Evolutionary conservation across 37 sponge, comb jelly and placozoan genomes (phyloP).

Genomic region (Beroe ovata): DNA sequence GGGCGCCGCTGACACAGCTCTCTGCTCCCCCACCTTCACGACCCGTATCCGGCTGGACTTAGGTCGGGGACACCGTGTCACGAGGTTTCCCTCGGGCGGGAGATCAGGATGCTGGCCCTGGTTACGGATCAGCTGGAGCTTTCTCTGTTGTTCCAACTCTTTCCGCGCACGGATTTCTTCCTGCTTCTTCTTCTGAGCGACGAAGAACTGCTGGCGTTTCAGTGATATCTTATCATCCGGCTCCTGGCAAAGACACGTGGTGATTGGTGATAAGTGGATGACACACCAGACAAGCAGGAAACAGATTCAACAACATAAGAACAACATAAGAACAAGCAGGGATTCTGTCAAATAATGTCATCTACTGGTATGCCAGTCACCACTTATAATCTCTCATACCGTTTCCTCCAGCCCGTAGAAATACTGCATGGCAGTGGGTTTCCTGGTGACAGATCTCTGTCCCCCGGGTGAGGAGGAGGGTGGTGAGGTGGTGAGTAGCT

Average conservation of each 20-base stretch:
- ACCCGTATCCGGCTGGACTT: constrained; percentile 36
- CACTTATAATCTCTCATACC: no score
- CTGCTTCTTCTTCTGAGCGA: constrained; percentile 63
- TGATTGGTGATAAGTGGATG: no score
- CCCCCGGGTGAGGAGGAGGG: background rate
- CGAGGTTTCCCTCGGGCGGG: constrained; percentile 54
- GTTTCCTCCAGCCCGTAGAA: constrained; percentile 42
- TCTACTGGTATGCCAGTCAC: no score
- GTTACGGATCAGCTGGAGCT: background rate
- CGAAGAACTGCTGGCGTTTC: constrained; percentile 51
- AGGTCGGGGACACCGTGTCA: constrained; percentile 50
- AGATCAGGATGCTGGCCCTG: background rate
- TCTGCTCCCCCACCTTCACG: background rate
- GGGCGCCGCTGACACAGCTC: background rate
- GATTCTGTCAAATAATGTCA: no score
- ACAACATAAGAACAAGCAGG: no score
- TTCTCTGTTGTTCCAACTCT: constrained; percentile 41
- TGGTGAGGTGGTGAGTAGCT: constrained; percentile 5
- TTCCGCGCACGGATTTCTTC: background rate
- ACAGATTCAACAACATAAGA: no score
- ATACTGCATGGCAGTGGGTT: constrained; percentile 66
- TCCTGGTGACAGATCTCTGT: constrained; percentile 10
- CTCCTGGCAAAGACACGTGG: background rate
- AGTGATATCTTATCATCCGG: constrained; percentile 32
- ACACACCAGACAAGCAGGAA: no score